Evolutionary conservation across 2,888 invertebrate species (phyloP).

Genomic region (Poecilobothrus nobilitatus): DNA sequence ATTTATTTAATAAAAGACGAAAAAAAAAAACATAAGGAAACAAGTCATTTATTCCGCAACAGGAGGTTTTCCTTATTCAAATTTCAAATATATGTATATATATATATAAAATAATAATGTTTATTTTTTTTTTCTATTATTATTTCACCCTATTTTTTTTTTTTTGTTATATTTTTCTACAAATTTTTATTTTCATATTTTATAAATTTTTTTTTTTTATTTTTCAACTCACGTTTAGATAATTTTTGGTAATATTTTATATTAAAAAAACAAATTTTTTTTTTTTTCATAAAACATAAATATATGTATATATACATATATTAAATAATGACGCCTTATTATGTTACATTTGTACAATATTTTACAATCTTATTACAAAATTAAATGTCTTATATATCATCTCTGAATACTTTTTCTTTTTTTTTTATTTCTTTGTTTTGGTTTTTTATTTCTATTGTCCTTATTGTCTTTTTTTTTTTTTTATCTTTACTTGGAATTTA

Average conservation of each 20-base stretch:
- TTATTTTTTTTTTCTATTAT: background rate
- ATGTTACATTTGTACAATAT: conserved; percentile 21
- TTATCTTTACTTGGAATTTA: background rate
- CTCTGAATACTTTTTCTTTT: background rate
- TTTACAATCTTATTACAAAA: conserved; percentile 23
- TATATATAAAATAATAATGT: no score
- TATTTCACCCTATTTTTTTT: background rate
- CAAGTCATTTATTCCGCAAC: conserved; percentile 3
- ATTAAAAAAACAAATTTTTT: background rate
- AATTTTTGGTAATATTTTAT: background rate
- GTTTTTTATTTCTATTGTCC: background rate
- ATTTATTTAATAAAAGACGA: background rate
- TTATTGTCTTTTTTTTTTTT: background rate
- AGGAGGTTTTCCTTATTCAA: conserved; percentile 2
- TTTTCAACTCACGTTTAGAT: background rate
- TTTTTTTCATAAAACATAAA: background rate
- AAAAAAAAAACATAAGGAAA: background rate
- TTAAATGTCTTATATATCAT: conserved; percentile 23
- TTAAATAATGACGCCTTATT: conserved; percentile 23
- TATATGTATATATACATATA: no score
- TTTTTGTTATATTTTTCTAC: background rate
- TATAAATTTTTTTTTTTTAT: background rate
- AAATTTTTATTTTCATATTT: no score
- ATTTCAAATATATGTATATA: background rate
- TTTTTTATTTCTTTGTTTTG: background rate